Evolutionary conservation across 2,113 vertebrate genomes (phyloP).

Genomic region (Zosterops lateralis): DNA sequence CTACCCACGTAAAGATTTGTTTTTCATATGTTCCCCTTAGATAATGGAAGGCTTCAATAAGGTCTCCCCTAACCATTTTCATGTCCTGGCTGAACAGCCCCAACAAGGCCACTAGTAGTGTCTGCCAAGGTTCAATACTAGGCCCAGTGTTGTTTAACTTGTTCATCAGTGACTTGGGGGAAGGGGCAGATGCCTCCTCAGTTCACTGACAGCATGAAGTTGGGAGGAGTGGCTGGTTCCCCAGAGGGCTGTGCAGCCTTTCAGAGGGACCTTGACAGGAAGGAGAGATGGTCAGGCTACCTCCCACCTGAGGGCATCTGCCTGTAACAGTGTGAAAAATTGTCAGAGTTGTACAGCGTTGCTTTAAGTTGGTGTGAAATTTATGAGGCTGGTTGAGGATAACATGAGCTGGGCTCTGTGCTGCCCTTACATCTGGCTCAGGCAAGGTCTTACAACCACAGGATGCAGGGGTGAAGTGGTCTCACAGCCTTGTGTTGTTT

Average conservation of each 20-base stretch:
- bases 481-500: neutral
- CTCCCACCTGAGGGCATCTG: neutral
- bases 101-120: neutral
- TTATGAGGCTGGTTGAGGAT: neutral
- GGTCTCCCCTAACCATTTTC: neutral
- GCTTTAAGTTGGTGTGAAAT: neutral
- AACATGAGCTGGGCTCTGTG: neutral
- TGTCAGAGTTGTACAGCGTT: neutral
- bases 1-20: neutral
- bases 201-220: neutral
- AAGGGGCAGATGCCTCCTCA: neutral
- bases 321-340: neutral
- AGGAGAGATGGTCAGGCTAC: neutral
- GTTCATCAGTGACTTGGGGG: neutral
- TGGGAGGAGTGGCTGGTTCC: neutral
- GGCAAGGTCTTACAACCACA: neutral
- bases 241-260: neutral
- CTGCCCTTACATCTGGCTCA: neutral
- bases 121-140: neutral
- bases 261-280: neutral
- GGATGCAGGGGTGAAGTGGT: fast-evolving
- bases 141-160: neutral
- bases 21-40: neutral
- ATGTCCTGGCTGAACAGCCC: neutral
- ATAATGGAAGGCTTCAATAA: neutral